Evolutionary conservation across 2,888 invertebrate genomes (phyloP).

Genomic region (Sphaerophoria rueppellii): DNA sequence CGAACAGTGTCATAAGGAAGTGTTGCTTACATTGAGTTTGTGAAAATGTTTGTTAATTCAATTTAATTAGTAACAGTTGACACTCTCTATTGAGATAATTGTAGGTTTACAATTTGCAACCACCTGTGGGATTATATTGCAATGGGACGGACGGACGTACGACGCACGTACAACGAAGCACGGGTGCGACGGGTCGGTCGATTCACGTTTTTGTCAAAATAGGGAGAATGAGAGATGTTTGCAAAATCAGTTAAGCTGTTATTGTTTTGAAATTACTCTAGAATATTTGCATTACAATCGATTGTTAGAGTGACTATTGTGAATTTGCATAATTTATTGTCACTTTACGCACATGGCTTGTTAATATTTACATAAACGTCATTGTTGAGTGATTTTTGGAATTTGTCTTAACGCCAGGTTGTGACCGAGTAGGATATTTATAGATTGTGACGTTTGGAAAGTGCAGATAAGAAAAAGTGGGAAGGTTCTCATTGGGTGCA

Average conservation of each 20-base stretch:
- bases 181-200: not conserved
- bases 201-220: conserved; percentile 18
- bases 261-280: conserved; percentile 46
- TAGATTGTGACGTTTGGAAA: conserved; percentile 8
- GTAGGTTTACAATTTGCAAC: conserved; percentile 24
- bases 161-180: not conserved
- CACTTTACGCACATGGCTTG: conserved; percentile 24
- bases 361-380: conserved; percentile 16
- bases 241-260: conserved; percentile 52
- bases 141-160: not conserved
- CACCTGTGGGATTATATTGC: not conserved
- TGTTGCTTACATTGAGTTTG: conserved; percentile 37
- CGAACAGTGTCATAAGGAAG: conserved; percentile 38
- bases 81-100: conserved; percentile 28
- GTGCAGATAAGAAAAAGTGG: not conserved
- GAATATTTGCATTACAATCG: conserved; percentile 28
- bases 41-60: conserved; percentile 38
- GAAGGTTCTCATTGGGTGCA: not conserved
- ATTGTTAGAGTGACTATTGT: conserved; percentile 33
- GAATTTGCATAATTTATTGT: conserved; percentile 59
- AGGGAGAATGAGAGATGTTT: conserved; percentile 20
- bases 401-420: not conserved
- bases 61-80: conserved; percentile 43
- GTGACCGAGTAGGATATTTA: conserved; percentile 17
- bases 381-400: not conserved